phyloP scores from a whole-genome alignment of 2,888 invertebrate genomes.

The Euspilapteryx auroguttella region DNA sequence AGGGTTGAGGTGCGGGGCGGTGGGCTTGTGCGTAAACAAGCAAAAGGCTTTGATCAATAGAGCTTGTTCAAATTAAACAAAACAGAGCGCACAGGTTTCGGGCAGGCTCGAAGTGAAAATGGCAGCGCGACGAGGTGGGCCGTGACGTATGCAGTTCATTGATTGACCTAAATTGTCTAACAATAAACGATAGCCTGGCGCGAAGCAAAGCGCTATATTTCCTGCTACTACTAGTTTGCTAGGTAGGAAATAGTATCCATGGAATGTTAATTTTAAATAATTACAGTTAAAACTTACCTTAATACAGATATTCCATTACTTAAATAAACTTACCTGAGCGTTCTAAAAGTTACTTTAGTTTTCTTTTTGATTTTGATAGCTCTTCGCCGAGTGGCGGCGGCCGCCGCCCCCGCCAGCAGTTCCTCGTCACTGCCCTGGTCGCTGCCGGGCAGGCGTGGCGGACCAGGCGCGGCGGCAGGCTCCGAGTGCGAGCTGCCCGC shows the following conservation, averaged over 20 bases:
- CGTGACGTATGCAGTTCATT: conserved; percentile 20
- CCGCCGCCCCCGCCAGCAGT: conserved; percentile 41
- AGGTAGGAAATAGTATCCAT: too few species aligned
- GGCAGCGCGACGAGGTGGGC: conserved; percentile 1
- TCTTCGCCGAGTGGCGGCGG: conserved; percentile 45
- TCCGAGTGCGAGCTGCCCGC: conserved; percentile 24
- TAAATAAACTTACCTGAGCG: conserved; percentile 39
- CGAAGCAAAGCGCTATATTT: not conserved
- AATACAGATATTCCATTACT: too few species aligned
- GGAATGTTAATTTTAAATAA: too few species aligned
- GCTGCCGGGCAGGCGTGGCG: conserved; percentile 10
- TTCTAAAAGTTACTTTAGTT: conserved; percentile 41
- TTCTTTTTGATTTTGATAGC: conserved; percentile 49
- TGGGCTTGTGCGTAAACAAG: too few species aligned
- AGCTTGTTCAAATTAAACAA: too few species aligned
- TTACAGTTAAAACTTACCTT: too few species aligned
- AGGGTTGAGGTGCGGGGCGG: too few species aligned
- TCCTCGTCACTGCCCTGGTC: conserved; percentile 22
- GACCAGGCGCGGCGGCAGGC: conserved; percentile 12
- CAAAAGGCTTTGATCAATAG: too few species aligned
- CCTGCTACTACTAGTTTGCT: too few species aligned
- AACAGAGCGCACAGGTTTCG: too few species aligned
- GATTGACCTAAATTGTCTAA: conserved; percentile 44
- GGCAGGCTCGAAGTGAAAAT: not conserved
- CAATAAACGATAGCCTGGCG: conserved; percentile 22